Percentiles rank a stretch among this genome's conserved stretches.
Evolutionary conservation across 1,140 invertebrate genomes (phyloP).

Genomic region (Magallana angulata): DNA sequence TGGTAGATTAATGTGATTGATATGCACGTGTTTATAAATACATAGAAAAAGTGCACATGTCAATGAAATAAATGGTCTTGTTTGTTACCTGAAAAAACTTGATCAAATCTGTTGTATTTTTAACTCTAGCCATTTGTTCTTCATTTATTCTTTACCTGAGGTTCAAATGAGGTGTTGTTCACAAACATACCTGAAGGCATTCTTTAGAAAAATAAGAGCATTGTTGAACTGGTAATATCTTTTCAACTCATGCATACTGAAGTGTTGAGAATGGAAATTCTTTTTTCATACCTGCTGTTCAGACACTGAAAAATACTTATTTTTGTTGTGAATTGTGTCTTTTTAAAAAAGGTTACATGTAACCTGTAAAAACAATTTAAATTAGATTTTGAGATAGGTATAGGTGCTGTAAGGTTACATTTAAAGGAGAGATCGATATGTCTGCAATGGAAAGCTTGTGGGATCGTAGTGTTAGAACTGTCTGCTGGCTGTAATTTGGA

Average conservation of each 20-base stretch:
- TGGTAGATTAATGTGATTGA: too few species aligned
- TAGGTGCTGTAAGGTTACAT: background rate
- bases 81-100: background rate
- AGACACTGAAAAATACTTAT: background rate
- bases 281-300: background rate
- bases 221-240: background rate
- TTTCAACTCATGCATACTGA: background rate
- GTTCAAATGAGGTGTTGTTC: background rate
- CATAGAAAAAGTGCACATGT: too few species aligned
- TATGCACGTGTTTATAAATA: too few species aligned
- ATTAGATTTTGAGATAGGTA: background rate
- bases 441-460: background rate
- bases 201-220: background rate
- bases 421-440: conserved; percentile 11
- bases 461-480: background rate
- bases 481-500: too few species aligned
- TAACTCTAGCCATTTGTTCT: too few species aligned
- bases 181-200: background rate
- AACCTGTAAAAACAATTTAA: background rate
- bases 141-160: too few species aligned
- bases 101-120: background rate
- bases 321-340: background rate
- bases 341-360: background rate
- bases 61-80: background rate
- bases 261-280: background rate